phyloP scores from a whole-genome alignment of 2,113 vertebrate genomes.

The Puma concolor region DNA sequence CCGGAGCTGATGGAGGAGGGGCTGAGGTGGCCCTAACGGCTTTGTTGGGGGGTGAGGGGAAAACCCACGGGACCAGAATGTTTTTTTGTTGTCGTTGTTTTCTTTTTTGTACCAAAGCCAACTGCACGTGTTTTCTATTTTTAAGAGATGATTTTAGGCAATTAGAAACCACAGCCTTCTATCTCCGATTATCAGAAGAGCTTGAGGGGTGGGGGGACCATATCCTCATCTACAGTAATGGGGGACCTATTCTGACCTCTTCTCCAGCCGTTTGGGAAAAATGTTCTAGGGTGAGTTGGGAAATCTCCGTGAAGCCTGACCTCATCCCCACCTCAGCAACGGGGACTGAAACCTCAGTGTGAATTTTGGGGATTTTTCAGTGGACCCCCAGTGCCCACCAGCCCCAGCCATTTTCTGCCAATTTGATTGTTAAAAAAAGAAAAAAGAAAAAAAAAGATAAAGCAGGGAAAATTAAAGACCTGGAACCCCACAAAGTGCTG shows the following conservation, averaged over 20 bases:
- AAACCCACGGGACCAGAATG: slow-evolving; percentile 71
- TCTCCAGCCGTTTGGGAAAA: slow-evolving; percentile 21
- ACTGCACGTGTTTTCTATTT: slow-evolving; percentile 82
- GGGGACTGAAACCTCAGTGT: slow-evolving; percentile 57
- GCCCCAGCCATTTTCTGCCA: slow-evolving; percentile 63
- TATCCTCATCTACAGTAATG: neutral
- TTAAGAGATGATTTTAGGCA: slow-evolving; percentile 77
- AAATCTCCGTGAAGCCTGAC: neutral
- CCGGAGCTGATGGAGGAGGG: neutral
- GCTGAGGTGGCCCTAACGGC: neutral
- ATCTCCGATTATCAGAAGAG: slow-evolving; percentile 37
- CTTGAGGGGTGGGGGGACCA: neutral
- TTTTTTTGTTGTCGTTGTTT: slow-evolving; percentile 57
- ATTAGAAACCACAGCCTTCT: slow-evolving; percentile 61
- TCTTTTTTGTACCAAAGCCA: slow-evolving; percentile 82
- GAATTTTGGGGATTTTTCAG: slow-evolving; percentile 49
- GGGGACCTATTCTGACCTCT: slow-evolving; percentile 43
- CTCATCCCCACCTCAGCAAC: slow-evolving; percentile 34
- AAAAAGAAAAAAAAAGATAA: neutral
- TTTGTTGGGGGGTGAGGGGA: neutral
- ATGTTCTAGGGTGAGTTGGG: slow-evolving; percentile 40
- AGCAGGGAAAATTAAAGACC: slow-evolving; percentile 75
- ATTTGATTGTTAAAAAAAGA: slow-evolving; percentile 69
- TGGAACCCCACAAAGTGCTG: slow-evolving; percentile 35
- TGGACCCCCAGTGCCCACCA: slow-evolving; percentile 13